These are phyloP conservation scores for Plebejus anna DNA, from an alignment of 2,888 invertebrate genomes.

Conservation along the genomic window DNA sequence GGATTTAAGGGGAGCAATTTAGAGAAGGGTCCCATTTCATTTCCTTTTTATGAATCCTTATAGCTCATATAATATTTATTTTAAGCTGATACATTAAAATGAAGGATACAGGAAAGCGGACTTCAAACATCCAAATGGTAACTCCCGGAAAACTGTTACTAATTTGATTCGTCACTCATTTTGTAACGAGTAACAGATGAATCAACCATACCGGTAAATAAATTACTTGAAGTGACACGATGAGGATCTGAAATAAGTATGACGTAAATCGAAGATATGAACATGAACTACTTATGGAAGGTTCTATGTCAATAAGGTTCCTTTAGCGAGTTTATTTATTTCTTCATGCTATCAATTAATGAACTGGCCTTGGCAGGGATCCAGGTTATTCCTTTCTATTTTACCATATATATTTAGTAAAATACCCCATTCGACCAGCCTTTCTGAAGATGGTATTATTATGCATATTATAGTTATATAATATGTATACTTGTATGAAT, in stretches of 20 bases:
- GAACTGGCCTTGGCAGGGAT: background rate
- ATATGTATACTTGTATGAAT: background rate
- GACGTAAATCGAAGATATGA: constrained; percentile 27
- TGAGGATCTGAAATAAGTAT: constrained; percentile 12
- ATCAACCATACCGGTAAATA: constrained; percentile 41
- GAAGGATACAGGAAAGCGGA: background rate
- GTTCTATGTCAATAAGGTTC: background rate
- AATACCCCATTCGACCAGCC: background rate
- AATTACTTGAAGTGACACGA: constrained; percentile 15
- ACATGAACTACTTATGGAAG: background rate
- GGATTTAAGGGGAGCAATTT: background rate
- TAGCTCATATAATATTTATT: background rate
- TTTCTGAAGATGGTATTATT: background rate
- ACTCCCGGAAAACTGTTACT: constrained; percentile 4
- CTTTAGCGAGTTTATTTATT: background rate
- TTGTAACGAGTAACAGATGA: constrained; percentile 45
- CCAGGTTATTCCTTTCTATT: background rate
- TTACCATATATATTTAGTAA: background rate
- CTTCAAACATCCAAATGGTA: background rate
- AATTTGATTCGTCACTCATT: constrained; percentile 47
- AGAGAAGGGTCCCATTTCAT: background rate
- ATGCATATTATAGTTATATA: background rate
- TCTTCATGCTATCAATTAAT: background rate
- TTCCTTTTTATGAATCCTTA: background rate
- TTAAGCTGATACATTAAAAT: background rate